Percentiles rank a stretch among this genome's conserved stretches.
phyloP scores from a whole-genome alignment of 2,113 vertebrate genomes.

The Abramis brama region DNA sequence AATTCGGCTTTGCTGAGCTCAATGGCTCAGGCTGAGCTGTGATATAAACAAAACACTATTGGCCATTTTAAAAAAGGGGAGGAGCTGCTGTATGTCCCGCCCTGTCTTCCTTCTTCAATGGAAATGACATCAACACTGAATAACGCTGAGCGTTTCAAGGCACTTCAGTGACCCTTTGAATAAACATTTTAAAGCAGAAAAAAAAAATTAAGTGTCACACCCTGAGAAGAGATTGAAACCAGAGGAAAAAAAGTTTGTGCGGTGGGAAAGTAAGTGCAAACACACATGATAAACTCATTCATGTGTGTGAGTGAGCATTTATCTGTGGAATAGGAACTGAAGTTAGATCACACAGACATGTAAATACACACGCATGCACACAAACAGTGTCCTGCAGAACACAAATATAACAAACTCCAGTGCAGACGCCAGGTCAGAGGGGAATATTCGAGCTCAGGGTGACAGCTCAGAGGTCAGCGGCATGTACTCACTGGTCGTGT shows the following conservation, averaged over 20 bases:
- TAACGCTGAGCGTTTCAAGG: too few species aligned
- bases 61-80: too few species aligned
- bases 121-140: too few species aligned
- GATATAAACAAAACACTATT: too few species aligned
- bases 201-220: background rate
- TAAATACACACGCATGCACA: slow-evolving; percentile 11
- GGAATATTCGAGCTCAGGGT: slow-evolving; percentile 19
- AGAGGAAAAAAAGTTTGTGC: background rate
- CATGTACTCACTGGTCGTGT: slow-evolving; percentile 84
- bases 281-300: background rate
- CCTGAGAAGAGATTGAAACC: background rate
- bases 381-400: background rate
- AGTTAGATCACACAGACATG: slow-evolving; percentile 23
- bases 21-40: too few species aligned
- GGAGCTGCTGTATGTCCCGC: too few species aligned
- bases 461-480: slow-evolving; percentile 20
- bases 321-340: slow-evolving; percentile 19
- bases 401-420: slow-evolving; percentile 10
- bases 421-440: slow-evolving; percentile 28
- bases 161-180: too few species aligned
- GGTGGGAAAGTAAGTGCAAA: background rate
- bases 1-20: too few species aligned
- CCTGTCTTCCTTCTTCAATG: too few species aligned
- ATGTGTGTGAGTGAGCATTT: background rate
- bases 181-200: too few species aligned